These are phyloP conservation scores for Eublepharis macularius DNA, from an alignment of 2,113 vertebrate genomes.

Conservation along the genomic window DNA sequence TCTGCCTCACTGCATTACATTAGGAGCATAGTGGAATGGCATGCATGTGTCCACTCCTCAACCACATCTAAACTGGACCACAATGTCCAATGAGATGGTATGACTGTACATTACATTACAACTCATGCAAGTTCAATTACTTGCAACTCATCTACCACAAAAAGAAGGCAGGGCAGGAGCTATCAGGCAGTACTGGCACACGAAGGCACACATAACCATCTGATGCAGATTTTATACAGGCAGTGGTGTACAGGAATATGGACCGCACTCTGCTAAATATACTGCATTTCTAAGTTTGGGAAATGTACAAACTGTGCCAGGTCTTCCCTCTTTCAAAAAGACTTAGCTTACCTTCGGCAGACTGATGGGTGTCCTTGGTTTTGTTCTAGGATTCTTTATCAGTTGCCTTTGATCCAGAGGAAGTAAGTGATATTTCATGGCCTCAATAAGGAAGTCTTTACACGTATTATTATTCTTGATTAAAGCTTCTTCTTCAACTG, in stretches of 20 bases:
- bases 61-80: not conserved
- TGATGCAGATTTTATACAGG: not conserved
- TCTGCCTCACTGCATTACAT: no score
- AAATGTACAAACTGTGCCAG: not conserved
- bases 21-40: no score
- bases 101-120: not conserved
- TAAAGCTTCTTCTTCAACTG: constrained; percentile 94
- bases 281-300: not conserved
- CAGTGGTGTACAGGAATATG: no score
- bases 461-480: constrained; percentile 99
- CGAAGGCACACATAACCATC: not conserved
- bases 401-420: constrained; percentile 94
- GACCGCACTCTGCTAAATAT: not conserved
- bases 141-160: not conserved
- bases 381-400: constrained; percentile 94
- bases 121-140: not conserved
- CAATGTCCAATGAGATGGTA: not conserved
- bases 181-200: not conserved
- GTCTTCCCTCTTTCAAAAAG: not conserved
- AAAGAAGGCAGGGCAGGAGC: not conserved
- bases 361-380: constrained; percentile 91
- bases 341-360: constrained; percentile 83
- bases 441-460: constrained; percentile 97
- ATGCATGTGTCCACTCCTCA: not conserved
- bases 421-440: constrained; percentile 97